A percentile compares a stretch with the other conserved stretches of the same genome.
These are phyloP conservation scores for Yponomeuta plumbellus DNA, from an alignment of 2,888 invertebrate genomes.

Conservation along the genomic window DNA sequence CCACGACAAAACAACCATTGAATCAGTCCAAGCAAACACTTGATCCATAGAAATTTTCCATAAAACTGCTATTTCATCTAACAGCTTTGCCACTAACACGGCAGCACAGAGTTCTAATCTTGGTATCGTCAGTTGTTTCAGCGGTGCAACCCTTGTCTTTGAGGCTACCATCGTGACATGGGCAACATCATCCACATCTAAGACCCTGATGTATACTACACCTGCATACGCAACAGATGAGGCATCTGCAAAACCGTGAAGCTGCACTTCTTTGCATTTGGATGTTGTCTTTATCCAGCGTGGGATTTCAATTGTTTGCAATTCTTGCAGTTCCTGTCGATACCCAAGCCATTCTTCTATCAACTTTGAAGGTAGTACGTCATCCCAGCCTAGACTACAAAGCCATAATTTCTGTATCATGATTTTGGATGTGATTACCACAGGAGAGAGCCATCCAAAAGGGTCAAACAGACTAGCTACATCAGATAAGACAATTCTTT, in stretches of 20 bases:
- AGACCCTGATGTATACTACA: too few relatives aligned
- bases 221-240: slow-evolving; percentile 17
- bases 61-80: too few relatives aligned
- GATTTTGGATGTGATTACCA: slow-evolving; percentile 22
- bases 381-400: slow-evolving; percentile 24
- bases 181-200: too few relatives aligned
- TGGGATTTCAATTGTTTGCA: slow-evolving; percentile 8
- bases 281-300: slow-evolving; percentile 8
- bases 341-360: neutral
- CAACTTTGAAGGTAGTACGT: slow-evolving; percentile 15
- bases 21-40: too few relatives aligned
- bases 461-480: slow-evolving; percentile 24
- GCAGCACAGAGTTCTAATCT: too few relatives aligned
- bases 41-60: too few relatives aligned
- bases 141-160: too few relatives aligned
- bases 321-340: neutral
- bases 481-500: slow-evolving; percentile 23
- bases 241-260: slow-evolving; percentile 20
- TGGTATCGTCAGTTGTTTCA: too few relatives aligned
- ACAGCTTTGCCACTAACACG: too few relatives aligned
- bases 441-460: slow-evolving; percentile 24
- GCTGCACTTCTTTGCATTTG: slow-evolving; percentile 7
- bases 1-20: too few relatives aligned
- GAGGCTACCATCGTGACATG: too few relatives aligned
- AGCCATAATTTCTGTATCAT: slow-evolving; percentile 26